These are phyloP conservation scores for Esperia sulphurella DNA, from an alignment of 2,888 invertebrate species.

Conservation along the genomic window DNA sequence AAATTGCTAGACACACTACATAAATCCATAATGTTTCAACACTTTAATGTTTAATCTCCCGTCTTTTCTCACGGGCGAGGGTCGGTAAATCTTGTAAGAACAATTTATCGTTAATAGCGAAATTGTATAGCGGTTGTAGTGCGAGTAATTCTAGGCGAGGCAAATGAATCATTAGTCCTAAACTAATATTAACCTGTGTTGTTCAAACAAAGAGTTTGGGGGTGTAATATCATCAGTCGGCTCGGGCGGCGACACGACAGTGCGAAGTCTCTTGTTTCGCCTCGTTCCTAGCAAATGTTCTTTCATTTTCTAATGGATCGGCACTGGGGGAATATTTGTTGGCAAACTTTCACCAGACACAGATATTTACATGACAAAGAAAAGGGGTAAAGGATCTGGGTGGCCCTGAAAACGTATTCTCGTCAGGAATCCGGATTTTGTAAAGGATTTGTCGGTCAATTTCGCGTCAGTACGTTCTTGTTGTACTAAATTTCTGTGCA, in stretches of 20 bases:
- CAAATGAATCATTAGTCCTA: slow-evolving; percentile 70
- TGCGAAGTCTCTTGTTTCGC: slow-evolving; percentile 37
- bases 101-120: slow-evolving; percentile 11
- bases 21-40: slow-evolving; percentile 6
- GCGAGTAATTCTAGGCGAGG: slow-evolving; percentile 41
- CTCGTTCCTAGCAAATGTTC: slow-evolving; percentile 54
- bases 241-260: slow-evolving; percentile 14
- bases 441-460: slow-evolving; percentile 65
- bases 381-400: slow-evolving; percentile 56
- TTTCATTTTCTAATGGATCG: slow-evolving; percentile 74
- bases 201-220: slow-evolving; percentile 51
- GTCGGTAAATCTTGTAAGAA: slow-evolving; percentile 3
- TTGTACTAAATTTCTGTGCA: slow-evolving; percentile 42
- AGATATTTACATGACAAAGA: slow-evolving; percentile 71
- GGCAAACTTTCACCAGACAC: slow-evolving; percentile 58
- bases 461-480: slow-evolving; percentile 50
- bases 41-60: slow-evolving; percentile 3
- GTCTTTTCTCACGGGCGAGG: slow-evolving; percentile 1
- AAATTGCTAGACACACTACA: not conserved
- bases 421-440: slow-evolving; percentile 57
- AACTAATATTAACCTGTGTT: slow-evolving; percentile 61
- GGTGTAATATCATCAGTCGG: slow-evolving; percentile 43
- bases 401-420: slow-evolving; percentile 60
- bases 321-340: slow-evolving; percentile 58
- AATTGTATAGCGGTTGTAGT: slow-evolving; percentile 31